Base-by-base conservation (phyloP, 2,888 invertebrate genomes). In the Frankliniella intonsa region DNA sequence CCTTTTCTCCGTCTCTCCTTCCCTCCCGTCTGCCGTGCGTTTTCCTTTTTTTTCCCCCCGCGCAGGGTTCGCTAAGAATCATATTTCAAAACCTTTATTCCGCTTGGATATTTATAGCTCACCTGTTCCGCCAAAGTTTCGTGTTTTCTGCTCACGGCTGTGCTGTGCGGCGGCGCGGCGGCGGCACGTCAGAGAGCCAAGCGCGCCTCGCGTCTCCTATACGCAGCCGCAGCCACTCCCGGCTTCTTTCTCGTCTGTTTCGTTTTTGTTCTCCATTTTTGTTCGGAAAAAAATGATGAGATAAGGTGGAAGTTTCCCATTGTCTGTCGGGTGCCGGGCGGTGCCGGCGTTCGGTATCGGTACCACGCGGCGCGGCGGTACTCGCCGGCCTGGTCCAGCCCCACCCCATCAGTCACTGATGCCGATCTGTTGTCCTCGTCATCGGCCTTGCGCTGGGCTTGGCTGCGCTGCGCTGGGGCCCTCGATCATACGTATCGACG, bases 81-180 rank as follows among this genome's bases (percentile, higher is more conserved):
- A 76, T 76, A 76, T 76, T 76, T 76, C 69, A 76, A 76, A 76
- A 76, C 69, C 69, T 76, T 76, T 76, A 76, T 76, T 76, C 69
- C 22, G 22, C 69, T 62, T 17, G 69, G 69, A 76, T 76, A 76
- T 76, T 76, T 76, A 76, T 76, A 76, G 69, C 69, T 76, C 69
- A 76, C 69, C 69, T 76, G 69, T 76, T 76, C 69, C 69, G 69
- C 69, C 69, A 76, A 76, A 76, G 69, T 76, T 76, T 76, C 69
- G 69, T 76, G 69, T 76, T 76, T 76, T 76, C 69, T 25, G 12
- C 69, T 22, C 69, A 25, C 25, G 69, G 22, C 69, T 38, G 38
- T 38, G 38, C 38, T 38, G 2, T 38, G 38, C 38, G 38, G 38
- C 38, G 38, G 38, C 3, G 38, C 38, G 38, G 38, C 38, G 38